Evolutionary conservation across 64 coral and sea anemone genomes (phyloP), one percentile per base, ranked within the genome.

Genomic region (Dendronephthya gigantea): DNA sequence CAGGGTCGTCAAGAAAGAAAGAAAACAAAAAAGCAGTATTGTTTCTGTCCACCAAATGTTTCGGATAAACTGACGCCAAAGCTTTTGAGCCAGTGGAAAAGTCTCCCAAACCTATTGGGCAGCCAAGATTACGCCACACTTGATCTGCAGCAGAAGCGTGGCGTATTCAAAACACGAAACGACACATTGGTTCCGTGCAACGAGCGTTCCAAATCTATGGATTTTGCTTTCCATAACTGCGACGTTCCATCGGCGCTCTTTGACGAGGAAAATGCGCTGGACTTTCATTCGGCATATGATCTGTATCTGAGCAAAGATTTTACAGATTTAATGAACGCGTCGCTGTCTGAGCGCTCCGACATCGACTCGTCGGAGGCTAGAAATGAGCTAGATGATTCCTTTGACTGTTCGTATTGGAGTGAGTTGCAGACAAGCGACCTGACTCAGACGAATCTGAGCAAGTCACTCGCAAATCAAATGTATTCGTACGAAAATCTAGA

Each of bases 301-400:
- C 72, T 79, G 15, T 79, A 79, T 39, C 32, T 79, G 12, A 79
- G 72, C 17, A 79, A 79, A 39, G 72, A 79, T 79, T 79, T 79
- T 19, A 79, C 72, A 79, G 72, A 79, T 79, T 36, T 79, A 0
- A 79, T 79, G 72, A 79, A 79, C 28, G 29, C 72, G 1, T 79
- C 72, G 13, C 29, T 79, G 15, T 79, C 72, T 34, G 36, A 34
- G 15, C 25, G 72, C 13, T 79, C 72, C 36, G 72, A 79, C 22
- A 36, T 33, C 6, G 72, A 79, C 10, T 79, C 72, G 4, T 17
- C 72, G 27, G 72, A 79, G 14, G 19, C 25, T 27, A 2, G 0
- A 39, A 79, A 8, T 30, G 72, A 79, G 22, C 22, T 79, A 29
- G 31, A 79, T 33, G 32, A 35, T 34, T 79, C 72, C 0, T 39